phyloP scores from a whole-genome alignment of 2,113 vertebrate genomes.

The Sebastes schlegelii region DNA sequence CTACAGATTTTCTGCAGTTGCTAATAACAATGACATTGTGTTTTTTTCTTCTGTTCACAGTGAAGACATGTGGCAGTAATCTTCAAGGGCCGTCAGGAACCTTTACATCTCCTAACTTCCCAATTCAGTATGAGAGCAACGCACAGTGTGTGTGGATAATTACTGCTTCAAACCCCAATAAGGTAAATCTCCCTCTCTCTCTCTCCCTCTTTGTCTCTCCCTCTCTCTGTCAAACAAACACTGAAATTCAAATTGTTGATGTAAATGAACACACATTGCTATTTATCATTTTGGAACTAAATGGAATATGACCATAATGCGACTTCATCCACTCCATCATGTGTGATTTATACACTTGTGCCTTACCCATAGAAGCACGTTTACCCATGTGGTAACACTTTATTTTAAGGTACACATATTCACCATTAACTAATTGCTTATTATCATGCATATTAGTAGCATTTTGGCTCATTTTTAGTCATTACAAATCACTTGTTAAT shows the following conservation, averaged over 20 bases:
- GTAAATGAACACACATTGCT: background rate
- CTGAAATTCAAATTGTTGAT: background rate
- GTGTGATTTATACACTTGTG: background rate
- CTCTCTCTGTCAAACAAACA: background rate
- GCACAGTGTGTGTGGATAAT: slow-evolving; percentile 89
- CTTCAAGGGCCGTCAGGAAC: slow-evolving; percentile 86
- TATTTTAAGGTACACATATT: too few relatives aligned
- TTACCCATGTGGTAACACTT: too few relatives aligned
- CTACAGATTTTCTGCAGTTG: background rate
- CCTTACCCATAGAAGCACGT: too few relatives aligned
- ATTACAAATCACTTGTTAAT: too few relatives aligned
- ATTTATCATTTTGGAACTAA: background rate
- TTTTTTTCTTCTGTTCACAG: slow-evolving; percentile 67
- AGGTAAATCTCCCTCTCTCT: slow-evolving; percentile 79
- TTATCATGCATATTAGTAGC: too few relatives aligned
- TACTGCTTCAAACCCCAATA: slow-evolving; percentile 86
- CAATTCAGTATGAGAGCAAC: slow-evolving; percentile 88
- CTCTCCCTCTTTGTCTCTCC: background rate
- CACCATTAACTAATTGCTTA: too few relatives aligned
- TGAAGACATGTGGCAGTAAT: slow-evolving; percentile 87
- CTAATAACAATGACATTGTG: slow-evolving; percentile 24
- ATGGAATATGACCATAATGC: background rate
- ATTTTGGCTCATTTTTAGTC: too few relatives aligned
- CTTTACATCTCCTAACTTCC: slow-evolving; percentile 87
- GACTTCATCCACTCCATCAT: background rate